A percentile compares a stretch with the other conserved stretches of the same genome.
Evolutionary conservation across 2,113 vertebrate species (phyloP).

Genomic region (Ammodytes dubius): DNA sequence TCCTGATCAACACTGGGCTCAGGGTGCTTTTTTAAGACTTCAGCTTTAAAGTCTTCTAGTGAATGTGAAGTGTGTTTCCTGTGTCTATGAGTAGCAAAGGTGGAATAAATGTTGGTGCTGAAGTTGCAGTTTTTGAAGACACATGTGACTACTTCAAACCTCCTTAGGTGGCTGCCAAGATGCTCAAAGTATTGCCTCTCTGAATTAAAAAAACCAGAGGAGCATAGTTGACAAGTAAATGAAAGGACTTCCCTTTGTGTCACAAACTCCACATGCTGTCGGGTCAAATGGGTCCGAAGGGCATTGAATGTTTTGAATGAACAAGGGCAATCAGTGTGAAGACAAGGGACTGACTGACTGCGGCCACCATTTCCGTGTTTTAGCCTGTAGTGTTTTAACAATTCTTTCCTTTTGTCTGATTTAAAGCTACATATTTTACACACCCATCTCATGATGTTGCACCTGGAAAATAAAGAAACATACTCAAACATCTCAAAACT

Average conservation of each 20-base stretch:
- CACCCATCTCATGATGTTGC: not conserved
- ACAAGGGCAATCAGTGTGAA: not conserved
- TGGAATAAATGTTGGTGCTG: too few species aligned
- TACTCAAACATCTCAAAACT: not conserved
- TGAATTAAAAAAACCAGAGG: too few species aligned
- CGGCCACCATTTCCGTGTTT: not conserved
- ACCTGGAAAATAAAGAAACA: not conserved
- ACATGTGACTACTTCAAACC: too few species aligned
- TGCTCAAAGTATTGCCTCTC: too few species aligned
- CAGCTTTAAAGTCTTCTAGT: too few species aligned
- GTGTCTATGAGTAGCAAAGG: too few species aligned
- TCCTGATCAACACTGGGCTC: too few species aligned
- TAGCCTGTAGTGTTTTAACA: not conserved
- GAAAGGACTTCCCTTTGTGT: not conserved
- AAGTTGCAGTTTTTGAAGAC: too few species aligned
- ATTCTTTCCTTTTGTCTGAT: not conserved
- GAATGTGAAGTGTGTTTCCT: too few species aligned
- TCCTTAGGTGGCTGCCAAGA: too few species aligned
- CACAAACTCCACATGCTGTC: not conserved
- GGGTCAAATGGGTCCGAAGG: not conserved
- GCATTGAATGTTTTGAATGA: conserved; percentile 1
- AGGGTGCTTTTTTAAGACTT: too few species aligned
- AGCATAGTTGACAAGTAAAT: too few species aligned
- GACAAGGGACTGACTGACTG: not conserved
- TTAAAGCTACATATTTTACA: not conserved